Evolutionary conservation across 1,140 invertebrate genomes (phyloP), one percentile per base, ranked within the genome.

Genomic region (Hydropsyche tenuis): DNA sequence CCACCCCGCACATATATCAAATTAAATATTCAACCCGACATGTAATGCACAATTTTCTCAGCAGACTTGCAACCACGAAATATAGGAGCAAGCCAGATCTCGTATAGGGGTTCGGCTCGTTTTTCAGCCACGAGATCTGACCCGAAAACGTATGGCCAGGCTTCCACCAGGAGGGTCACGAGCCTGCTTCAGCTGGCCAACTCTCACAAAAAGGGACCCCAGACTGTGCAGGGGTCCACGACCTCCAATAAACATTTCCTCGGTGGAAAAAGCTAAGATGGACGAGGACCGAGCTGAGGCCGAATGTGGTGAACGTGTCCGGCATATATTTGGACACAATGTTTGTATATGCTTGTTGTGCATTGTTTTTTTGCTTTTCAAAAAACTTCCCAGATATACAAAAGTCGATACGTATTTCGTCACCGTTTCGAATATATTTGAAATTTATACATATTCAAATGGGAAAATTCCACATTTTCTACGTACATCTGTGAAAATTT

Each of bases 191-290:
- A 42, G 43, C 27, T 46, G 45, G 43, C 45, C 37, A 11, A 18
- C 48, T 53, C 11, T 37, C 14, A 48, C 65, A 68, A 68, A 68
- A 68, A 68, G 65, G 65, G 43, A 20, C 46, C 22, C 48, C 16
- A 48, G 45, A 27, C 68, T 25, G 37, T 46, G 11, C 14, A 1
- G 12, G 45, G 27, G 66, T 45, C 53, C 45, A 16, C 6, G 68
- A 20, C 51, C 68, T 42, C 68, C 30, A 70, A 70, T 70, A 70
- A 70, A 70, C 68, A 70, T 70, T 70, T 70, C 68, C 48, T 70
- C 68, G 23, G 65, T 48, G 43, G 23, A 48, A 48, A 37, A 48
- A 37, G 11, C n/a, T 27, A 56, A 70, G 68, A 70, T 60, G 51
- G 27, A 70, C 68, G 68, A 27, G 23, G 30, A 65, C 48, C 48